Evolutionary conservation across 2,113 vertebrate genomes (phyloP).

Genomic region (Aythya baeri): DNA sequence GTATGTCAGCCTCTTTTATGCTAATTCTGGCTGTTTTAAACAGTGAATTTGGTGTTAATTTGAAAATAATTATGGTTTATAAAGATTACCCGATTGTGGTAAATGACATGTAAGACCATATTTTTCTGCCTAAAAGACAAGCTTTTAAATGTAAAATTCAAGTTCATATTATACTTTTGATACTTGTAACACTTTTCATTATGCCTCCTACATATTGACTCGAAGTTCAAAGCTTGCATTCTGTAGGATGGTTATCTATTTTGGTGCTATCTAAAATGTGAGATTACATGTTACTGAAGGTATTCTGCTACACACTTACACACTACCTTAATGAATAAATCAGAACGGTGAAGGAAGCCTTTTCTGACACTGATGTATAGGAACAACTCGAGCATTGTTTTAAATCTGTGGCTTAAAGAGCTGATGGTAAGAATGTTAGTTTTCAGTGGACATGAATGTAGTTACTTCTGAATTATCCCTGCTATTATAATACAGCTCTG

Average conservation of each 20-base stretch:
- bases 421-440: neutral
- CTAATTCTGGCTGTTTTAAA: constrained; percentile 2
- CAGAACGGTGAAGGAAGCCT: neutral
- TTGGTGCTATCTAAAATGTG: constrained; percentile 35
- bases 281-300: neutral
- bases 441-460: neutral
- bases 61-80: constrained; percentile 18
- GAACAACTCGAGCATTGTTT: neutral
- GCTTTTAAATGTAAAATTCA: constrained; percentile 34
- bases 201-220: neutral
- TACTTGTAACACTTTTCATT: constrained; percentile 3
- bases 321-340: neutral
- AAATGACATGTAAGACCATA: neutral
- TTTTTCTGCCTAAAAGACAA: constrained; percentile 20
- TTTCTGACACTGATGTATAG: neutral
- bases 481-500: neutral
- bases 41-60: constrained; percentile 2
- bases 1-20: neutral
- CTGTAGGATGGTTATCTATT: neutral
- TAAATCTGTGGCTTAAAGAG: neutral
- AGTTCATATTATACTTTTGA: constrained; percentile 26
- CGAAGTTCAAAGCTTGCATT: neutral
- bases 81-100: neutral
- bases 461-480: neutral
- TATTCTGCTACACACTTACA: neutral